Evolutionary conservation across 2,797 vertebrate species (phyloP).

Genomic region (Periparus ater): DNA sequence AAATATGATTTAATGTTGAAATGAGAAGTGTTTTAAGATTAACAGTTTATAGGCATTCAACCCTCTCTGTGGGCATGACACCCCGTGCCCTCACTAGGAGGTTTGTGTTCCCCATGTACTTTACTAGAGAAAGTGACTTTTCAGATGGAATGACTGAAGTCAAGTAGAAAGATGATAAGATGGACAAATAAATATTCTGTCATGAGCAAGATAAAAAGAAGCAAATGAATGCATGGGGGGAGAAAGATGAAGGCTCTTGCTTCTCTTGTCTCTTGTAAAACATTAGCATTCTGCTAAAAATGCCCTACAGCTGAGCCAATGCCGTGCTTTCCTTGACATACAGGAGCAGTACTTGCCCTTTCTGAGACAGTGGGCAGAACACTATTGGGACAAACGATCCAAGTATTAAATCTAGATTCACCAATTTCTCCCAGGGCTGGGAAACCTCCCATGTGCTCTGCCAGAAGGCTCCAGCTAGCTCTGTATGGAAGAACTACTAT

Average conservation of each 20-base stretch:
- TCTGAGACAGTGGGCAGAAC: neutral
- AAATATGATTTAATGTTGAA: neutral
- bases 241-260: neutral
- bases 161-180: neutral
- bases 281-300: neutral
- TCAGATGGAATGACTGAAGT: neutral
- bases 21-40: neutral
- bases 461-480: neutral
- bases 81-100: neutral
- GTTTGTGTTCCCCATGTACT: neutral
- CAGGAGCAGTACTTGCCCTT: neutral
- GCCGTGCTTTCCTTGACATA: neutral
- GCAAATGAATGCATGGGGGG: neutral
- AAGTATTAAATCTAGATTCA: neutral
- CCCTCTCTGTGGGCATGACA: neutral
- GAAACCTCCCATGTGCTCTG: neutral
- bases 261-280: neutral
- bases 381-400: neutral
- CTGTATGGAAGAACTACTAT: neutral
- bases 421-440: neutral
- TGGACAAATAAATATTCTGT: neutral
- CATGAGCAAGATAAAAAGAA: neutral
- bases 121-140: neutral
- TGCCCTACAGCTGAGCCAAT: neutral
- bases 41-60: neutral